Conservation (phyloP, 2,797 vertebrate species). For the Tenualosa ilisha region DNA sequence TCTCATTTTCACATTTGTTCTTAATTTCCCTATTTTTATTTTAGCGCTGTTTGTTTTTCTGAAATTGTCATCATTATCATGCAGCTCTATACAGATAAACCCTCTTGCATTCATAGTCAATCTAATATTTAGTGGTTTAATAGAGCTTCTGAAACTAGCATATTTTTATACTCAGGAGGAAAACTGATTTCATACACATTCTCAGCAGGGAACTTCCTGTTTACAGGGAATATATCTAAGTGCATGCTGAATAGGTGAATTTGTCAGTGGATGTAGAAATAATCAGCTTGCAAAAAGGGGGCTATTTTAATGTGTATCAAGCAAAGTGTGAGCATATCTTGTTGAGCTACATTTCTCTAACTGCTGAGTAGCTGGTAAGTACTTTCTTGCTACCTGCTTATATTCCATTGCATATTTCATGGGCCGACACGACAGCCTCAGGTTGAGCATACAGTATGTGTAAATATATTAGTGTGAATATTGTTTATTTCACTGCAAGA, state of each 20-base stretch:
- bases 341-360: not conserved
- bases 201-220: not conserved
- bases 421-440: not conserved
- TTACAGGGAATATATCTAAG: not conserved
- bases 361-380: not conserved
- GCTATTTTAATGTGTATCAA: not conserved
- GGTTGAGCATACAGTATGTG: not conserved
- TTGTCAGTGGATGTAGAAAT: not conserved
- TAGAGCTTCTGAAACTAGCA: not conserved
- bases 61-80: not conserved
- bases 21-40: slow-evolving; percentile 7
- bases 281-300: not conserved
- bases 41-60: not conserved
- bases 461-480: not conserved
- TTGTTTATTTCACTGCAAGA: slow-evolving; percentile 11
- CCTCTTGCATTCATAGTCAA: not conserved
- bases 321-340: not conserved
- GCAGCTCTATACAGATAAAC: not conserved
- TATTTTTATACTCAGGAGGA: not conserved
- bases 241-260: not conserved
- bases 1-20: slow-evolving; percentile 17
- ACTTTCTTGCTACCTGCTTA: not conserved
- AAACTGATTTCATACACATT: not conserved
- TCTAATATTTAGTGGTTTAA: slow-evolving; percentile 6
- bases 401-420: slow-evolving; percentile 15